Evolutionary conservation across 2,888 invertebrate genomes (phyloP).

Genomic region (Apamea crenata): DNA sequence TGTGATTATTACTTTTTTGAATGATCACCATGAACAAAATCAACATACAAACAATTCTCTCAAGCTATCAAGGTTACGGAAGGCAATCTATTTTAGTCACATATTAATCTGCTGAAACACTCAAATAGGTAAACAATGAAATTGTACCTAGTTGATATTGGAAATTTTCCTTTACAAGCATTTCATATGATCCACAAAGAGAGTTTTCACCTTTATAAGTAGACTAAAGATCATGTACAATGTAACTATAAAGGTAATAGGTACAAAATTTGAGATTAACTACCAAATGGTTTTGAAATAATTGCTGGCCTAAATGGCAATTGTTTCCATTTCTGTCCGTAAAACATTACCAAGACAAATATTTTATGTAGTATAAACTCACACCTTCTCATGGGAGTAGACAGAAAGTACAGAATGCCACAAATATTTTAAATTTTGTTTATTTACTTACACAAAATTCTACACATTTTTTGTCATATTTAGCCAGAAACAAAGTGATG

Average conservation of each 20-base stretch:
- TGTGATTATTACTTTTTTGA: slow-evolving; percentile 17
- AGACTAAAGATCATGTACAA: not conserved
- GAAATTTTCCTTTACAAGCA: slow-evolving; percentile 8
- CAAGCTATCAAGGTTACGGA: slow-evolving; percentile 53
- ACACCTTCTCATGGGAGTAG: not conserved
- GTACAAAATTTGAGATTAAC: not conserved
- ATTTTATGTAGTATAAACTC: not conserved
- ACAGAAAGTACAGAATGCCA: not conserved
- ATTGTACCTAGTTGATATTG: slow-evolving; percentile 18
- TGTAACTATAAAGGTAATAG: not conserved
- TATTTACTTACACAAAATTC: not conserved
- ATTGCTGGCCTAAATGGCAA: not conserved
- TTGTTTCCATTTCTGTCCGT: not conserved
- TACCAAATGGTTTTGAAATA: not conserved
- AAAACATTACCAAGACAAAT: not conserved
- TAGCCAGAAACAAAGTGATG: not conserved
- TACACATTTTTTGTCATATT: not conserved
- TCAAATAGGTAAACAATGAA: slow-evolving; percentile 53
- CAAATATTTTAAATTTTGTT: not conserved
- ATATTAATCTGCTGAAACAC: slow-evolving; percentile 56
- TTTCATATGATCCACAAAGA: not conserved
- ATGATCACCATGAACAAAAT: slow-evolving; percentile 28
- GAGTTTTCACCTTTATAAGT: not conserved
- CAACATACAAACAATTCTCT: slow-evolving; percentile 54
- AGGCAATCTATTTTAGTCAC: slow-evolving; percentile 60